These are phyloP conservation scores for Yponomeuta sedellus DNA, from an alignment of 2,888 invertebrate genomes.

Conservation along the genomic window DNA sequence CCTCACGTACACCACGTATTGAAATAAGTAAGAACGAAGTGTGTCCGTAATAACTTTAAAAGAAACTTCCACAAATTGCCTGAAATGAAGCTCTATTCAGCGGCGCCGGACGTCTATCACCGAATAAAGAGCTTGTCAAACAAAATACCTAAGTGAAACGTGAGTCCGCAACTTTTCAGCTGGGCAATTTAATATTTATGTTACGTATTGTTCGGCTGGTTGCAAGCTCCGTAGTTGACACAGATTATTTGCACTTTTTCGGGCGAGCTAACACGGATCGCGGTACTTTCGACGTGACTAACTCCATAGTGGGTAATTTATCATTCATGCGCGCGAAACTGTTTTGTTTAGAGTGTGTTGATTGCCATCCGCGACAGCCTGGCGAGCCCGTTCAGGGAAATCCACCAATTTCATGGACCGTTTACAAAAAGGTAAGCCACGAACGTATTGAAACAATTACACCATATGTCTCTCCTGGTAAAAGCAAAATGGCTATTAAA, in stretches of 20 bases:
- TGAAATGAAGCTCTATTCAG: conserved; percentile 12
- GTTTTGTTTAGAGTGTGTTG: conserved; percentile 1
- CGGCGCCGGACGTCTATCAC: conserved; percentile 2
- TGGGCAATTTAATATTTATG: neutral
- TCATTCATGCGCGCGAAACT: neutral
- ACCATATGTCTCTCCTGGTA: neutral
- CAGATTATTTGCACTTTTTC: neutral
- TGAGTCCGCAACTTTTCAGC: conserved; percentile 9
- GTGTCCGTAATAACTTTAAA: conserved; percentile 5
- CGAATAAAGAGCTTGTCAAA: conserved; percentile 13
- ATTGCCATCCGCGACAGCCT: neutral
- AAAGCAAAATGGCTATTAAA: neutral
- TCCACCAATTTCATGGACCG: neutral
- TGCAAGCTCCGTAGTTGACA: conserved; percentile 1
- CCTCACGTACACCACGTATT: conserved; percentile 11
- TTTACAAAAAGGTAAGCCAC: neutral
- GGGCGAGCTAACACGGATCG: neutral
- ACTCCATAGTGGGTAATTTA: neutral
- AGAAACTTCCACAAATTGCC: conserved; percentile 15
- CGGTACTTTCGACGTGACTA: neutral
- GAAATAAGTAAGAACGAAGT: conserved; percentile 1
- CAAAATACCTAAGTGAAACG: neutral
- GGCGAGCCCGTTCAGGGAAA: neutral
- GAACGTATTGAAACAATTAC: neutral
- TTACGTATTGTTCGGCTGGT: neutral